Conservation (phyloP, 2,113 vertebrate genomes). For the Meleagris gallopavo region DNA sequence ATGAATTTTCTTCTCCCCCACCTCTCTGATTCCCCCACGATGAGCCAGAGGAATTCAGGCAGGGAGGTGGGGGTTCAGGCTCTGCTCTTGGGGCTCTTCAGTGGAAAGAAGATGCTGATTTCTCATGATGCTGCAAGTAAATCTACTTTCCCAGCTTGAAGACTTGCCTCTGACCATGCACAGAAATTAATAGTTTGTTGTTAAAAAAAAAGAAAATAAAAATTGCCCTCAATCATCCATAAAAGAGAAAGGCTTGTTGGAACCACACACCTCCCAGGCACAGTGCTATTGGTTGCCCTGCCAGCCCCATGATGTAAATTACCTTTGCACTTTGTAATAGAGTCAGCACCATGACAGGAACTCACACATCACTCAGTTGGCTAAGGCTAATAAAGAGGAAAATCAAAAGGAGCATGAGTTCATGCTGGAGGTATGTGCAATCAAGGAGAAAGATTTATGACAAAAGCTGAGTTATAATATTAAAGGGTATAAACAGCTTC, state of each 20-base stretch:
- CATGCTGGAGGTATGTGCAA: constrained; percentile 63
- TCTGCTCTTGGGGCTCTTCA: not conserved
- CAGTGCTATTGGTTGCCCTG: constrained; percentile 21
- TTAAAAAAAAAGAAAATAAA: too few species aligned
- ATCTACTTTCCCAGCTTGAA: constrained; percentile 11
- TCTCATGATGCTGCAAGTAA: not conserved
- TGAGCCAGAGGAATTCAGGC: not conserved
- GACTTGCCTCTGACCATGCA: constrained; percentile 15
- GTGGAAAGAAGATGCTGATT: constrained; percentile 42
- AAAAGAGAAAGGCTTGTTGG: constrained; percentile 56
- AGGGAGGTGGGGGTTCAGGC: not conserved
- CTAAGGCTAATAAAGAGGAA: constrained; percentile 77
- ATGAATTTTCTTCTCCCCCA: constrained; percentile 7
- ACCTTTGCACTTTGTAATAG: constrained; percentile 80
- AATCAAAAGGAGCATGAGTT: constrained; percentile 76
- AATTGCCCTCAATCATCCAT: not conserved
- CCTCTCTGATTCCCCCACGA: not conserved
- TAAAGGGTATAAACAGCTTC: constrained; percentile 80
- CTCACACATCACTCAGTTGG: constrained; percentile 80
- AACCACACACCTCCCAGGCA: constrained; percentile 32
- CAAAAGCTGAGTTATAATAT: constrained; percentile 72
- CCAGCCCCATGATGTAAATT: constrained; percentile 69
- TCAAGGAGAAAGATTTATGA: constrained; percentile 79
- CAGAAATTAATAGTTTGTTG: constrained; percentile 55
- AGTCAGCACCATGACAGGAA: constrained; percentile 79